Conservation (phyloP, 2,113 vertebrate species). For the Psammodynastes pulverulentus region DNA sequence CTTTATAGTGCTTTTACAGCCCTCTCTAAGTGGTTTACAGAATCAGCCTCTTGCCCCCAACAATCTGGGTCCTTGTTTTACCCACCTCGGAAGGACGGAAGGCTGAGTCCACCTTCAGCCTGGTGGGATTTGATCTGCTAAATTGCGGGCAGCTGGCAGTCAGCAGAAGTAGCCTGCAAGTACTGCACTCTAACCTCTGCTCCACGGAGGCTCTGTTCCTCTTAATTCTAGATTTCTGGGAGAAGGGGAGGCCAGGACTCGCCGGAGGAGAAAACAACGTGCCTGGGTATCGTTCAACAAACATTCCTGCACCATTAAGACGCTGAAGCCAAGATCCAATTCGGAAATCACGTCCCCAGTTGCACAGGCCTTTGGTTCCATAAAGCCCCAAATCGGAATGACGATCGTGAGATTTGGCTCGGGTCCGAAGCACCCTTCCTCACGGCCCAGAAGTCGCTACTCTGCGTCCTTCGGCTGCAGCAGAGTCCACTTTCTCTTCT, state of each 20-base stretch:
- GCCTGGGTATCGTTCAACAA: neutral
- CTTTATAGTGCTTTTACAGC: no score
- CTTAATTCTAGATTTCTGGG: neutral
- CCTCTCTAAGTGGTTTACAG: no score
- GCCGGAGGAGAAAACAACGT: neutral
- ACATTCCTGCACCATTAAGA: neutral
- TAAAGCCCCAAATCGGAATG: neutral
- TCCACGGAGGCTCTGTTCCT: no score
- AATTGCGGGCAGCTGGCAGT: no score
- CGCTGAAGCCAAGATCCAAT: neutral
- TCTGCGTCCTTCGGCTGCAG: neutral
- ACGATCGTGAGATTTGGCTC: neutral
- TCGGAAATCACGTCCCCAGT: neutral
- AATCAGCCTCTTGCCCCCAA: no score
- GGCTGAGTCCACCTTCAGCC: no score
- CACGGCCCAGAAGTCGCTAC: neutral
- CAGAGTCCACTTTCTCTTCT: neutral
- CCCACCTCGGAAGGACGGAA: no score
- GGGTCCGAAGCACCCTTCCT: accelerated
- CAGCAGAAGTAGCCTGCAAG: no score
- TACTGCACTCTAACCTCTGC: no score
- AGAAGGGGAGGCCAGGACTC: neutral
- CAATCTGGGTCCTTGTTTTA: no score
- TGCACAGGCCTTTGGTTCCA: neutral
- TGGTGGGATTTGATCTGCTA: no score